Conservation (phyloP, 2,888 invertebrate species). For the Bugulina stolonifera region DNA sequence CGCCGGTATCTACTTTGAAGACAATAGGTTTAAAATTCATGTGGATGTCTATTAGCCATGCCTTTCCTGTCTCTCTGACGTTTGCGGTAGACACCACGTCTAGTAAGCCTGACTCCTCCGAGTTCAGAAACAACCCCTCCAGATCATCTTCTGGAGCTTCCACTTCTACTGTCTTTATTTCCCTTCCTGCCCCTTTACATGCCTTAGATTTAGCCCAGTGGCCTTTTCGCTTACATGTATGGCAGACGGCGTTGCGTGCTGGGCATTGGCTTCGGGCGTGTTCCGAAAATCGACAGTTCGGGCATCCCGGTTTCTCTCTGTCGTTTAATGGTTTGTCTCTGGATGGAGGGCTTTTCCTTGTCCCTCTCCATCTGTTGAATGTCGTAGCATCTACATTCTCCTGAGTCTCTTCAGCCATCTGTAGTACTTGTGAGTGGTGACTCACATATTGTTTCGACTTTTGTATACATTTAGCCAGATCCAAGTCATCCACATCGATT, state of each 20-base stretch:
- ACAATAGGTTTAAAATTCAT: neutral
- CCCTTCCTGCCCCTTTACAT: neutral
- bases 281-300: neutral
- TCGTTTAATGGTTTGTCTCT: neutral
- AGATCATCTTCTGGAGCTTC: neutral
- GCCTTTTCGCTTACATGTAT: neutral
- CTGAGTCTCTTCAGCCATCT: neutral
- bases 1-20: neutral
- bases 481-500: neutral
- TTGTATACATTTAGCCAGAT: neutral
- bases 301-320: neutral
- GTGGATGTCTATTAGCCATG: neutral
- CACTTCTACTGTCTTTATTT: neutral
- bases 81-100: neutral
- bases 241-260: neutral
- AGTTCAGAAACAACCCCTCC: neutral
- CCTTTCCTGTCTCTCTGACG: neutral
- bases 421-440: neutral
- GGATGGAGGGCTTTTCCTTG: neutral
- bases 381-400: neutral
- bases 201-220: conserved; percentile 2
- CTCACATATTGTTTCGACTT: neutral
- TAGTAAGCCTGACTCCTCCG: neutral
- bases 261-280: neutral
- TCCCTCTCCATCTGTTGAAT: neutral